A percentile compares a stretch with the other conserved stretches of the same genome.
phyloP scores from a whole-genome alignment of 2,888 invertebrate genomes.

The Eremobia ochroleuca region DNA sequence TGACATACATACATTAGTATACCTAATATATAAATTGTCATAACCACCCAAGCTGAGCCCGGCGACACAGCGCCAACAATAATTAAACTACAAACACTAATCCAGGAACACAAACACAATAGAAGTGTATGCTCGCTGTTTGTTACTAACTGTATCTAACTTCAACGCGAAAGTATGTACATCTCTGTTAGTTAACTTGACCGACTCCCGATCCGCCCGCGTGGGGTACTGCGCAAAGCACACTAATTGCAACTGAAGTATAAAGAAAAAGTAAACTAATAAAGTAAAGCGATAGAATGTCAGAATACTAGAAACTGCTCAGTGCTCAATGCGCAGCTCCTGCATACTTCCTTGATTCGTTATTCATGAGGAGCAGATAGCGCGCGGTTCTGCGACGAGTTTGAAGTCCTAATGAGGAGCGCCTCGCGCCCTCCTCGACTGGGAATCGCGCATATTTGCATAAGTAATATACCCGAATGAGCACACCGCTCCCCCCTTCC shows the following conservation, averaged over 20 bases:
- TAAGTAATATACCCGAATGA: constrained; percentile 30
- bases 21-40: neutral
- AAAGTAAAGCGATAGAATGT: neutral
- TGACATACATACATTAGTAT: neutral
- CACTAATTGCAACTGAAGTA: constrained; percentile 1
- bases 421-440: constrained; percentile 20
- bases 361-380: constrained; percentile 40
- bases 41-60: neutral
- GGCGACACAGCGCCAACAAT: neutral
- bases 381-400: constrained; percentile 26
- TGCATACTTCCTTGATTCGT: constrained; percentile 16
- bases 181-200: neutral
- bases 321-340: neutral
- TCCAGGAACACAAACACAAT: neutral
- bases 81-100: neutral
- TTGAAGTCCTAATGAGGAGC: constrained; percentile 49
- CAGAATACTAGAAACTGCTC: neutral
- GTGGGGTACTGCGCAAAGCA: neutral
- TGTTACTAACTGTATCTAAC: neutral
- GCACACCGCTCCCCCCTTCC: neutral
- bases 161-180: neutral
- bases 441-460: constrained; percentile 49
- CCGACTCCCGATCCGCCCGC: neutral
- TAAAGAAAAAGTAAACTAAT: neutral
- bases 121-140: neutral